Evolutionary conservation across 1,140 invertebrate genomes (phyloP), one percentile per base, ranked within the genome.

Genomic region (Odontomachus brunneus): DNA sequence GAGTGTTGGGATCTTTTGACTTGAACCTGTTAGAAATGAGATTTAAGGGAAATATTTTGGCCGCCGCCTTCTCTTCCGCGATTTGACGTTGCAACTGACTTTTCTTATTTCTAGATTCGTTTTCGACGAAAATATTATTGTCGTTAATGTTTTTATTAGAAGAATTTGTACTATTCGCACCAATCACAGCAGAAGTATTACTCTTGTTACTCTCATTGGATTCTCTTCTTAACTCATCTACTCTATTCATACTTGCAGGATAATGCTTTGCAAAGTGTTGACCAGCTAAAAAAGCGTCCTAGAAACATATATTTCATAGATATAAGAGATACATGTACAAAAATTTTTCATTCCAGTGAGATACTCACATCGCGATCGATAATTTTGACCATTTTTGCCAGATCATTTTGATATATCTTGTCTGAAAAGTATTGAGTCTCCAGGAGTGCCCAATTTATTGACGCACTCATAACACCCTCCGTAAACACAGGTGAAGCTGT

Each of bases 401-500:
- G 94, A 91, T 98, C 97, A 88, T 98, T 96, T 89, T 97, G 95
- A 90, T 97, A 99, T 26, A 95, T 94, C 74, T 96, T 95, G 93
- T 99, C 96, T n/a, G 96, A 96, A 90, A 97, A 96, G 94, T 98
- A 99, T 93, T 99, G 98, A 26, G 96, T 95, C 94, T 99, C 97
- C 74, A 99, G 93, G 83, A 98, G 95, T 82, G 97, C 95, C 99
- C 99, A 99, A 91, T 99, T 97, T 86, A 99, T 98, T 4, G 98
- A 98, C 85, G 97, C 96, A 91, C 98, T 98, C 96, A 99, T 97
- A 12, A 99, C 98, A 69, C 98, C 99, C 97, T 98, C 92, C 4
- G 99, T 99, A 93, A 99, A 99, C 69, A 99, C 98, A 72, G 97
- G 96, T 7, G 98, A 98, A 59, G 99, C 99, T 26, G 98, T 99